phyloP scores from a whole-genome alignment of 2,888 invertebrate species.

The Danaus chrysippus region DNA sequence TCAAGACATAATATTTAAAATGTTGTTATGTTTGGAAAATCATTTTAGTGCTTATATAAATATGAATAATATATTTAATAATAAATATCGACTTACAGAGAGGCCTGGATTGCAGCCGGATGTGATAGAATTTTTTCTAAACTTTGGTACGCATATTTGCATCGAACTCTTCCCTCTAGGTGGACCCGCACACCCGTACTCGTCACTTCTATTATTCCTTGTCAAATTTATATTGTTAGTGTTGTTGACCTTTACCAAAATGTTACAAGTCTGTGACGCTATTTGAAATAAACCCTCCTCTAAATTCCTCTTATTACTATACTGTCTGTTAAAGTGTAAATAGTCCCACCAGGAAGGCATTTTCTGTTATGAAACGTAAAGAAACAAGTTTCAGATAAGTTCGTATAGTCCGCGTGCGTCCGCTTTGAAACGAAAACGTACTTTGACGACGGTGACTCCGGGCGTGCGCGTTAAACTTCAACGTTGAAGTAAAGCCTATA shows the following conservation, averaged over 20 bases:
- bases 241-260: conserved; percentile 87
- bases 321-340: conserved; percentile 71
- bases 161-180: conserved; percentile 64
- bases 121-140: conserved; percentile 68
- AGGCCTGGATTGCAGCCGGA: conserved; percentile 80
- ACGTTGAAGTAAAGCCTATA: conserved; percentile 21
- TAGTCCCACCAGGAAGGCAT: conserved; percentile 83
- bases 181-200: conserved; percentile 75
- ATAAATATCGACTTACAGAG: conserved; percentile 68
- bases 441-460: conserved; percentile 35
- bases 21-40: no score
- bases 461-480: conserved; percentile 66
- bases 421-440: conserved; percentile 41
- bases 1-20: no score
- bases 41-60: background rate
- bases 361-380: conserved; percentile 45
- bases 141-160: conserved; percentile 80
- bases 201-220: conserved; percentile 82
- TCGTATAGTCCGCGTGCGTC: conserved; percentile 40
- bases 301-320: conserved; percentile 80
- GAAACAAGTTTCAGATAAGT: conserved; percentile 38
- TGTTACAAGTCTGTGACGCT: conserved; percentile 87
- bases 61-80: background rate
- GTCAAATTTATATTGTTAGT: conserved; percentile 85
- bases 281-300: conserved; percentile 89